Base-by-base conservation (phyloP, 1,140 invertebrate species). In the Heliothis virescens region DNA sequence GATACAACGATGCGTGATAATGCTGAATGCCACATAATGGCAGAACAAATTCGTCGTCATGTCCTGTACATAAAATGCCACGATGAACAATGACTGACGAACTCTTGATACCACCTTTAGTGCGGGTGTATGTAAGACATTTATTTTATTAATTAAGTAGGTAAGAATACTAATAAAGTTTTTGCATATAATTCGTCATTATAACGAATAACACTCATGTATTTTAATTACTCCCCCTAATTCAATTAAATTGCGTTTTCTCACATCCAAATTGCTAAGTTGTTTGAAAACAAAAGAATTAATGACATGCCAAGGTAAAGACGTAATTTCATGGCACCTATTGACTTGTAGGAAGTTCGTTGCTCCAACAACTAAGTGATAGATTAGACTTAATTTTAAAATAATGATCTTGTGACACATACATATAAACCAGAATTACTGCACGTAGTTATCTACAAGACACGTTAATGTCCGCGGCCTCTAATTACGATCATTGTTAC, bases 301-400 rank as follows among this genome's bases (percentile, higher is more conserved):
- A 85, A 81, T 59, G 67, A 59, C 75, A 41, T 48, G 34, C 53
- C 73, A 82, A 88, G 81, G 79, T 81, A 78, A 85, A 79, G 57
- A 75, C 52, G 57, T 79, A 83, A 80, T 82, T 85, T 80, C 82
- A 79, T 74, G 80, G 82, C 67, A 76, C 50, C 71, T 78, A 69
- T 84, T 79, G 77, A 82, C 73, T 87, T 85, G 71, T 77, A 83
- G 85, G 85, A 89, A 91, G 91, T 91, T 92, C 88, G 85, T 91
- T 91, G 90, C 82, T 86, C 87, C 79, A 65, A 16, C 74, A 18
- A 77, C 83, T 59, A 87, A 91, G 86, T 90, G 84, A 86, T 69
- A 88, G 87, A 92, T 92, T 90, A 89, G 78, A 88, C 86, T 84
- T 92, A 91, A 92, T 92, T 91, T 90, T 80, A 87, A 89, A 89